These are phyloP conservation scores for Salvelinus alpinus DNA, from an alignment of 2,113 vertebrate species.

Conservation along the genomic window DNA sequence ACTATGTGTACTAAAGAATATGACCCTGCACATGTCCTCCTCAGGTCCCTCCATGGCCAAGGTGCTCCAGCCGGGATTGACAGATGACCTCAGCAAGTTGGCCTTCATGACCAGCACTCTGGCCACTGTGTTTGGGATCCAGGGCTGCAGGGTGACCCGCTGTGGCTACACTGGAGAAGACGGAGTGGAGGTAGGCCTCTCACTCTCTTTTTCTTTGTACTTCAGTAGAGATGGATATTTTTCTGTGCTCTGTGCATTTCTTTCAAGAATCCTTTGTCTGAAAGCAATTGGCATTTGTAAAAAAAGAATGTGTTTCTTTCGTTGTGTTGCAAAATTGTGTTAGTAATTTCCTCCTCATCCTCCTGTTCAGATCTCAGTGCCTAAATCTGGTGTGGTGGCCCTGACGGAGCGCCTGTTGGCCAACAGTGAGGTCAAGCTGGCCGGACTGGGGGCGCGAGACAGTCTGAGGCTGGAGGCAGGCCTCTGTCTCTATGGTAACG, in stretches of 20 bases:
- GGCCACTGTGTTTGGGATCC: conserved; percentile 83
- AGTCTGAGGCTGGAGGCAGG: conserved; percentile 96
- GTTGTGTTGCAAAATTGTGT: background rate
- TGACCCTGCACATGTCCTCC: background rate
- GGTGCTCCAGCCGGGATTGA: conserved; percentile 86
- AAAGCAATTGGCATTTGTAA: no score
- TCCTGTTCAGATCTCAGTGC: conserved; percentile 85
- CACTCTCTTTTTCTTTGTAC: background rate
- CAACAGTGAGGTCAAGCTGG: conserved; percentile 82
- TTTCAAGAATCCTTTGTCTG: background rate
- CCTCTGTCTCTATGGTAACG: conserved; percentile 93
- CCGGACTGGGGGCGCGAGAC: conserved; percentile 89
- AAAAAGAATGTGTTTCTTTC: no score
- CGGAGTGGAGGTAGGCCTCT: conserved; percentile 84
- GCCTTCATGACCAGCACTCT: conserved; percentile 89
- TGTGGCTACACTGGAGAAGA: conserved; percentile 98
- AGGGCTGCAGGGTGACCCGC: conserved; percentile 87
- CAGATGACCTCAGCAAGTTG: conserved; percentile 83
- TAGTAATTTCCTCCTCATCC: background rate
- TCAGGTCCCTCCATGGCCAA: conserved; percentile 83
- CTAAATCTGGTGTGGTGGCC: conserved; percentile 69
- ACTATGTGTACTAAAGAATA: background rate
- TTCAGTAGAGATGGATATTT: background rate
- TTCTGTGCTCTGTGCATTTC: background rate
- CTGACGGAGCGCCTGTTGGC: conserved; percentile 81